Percentiles rank a stretch among this genome's conserved stretches.
These are phyloP conservation scores for Edolisoma coerulescens DNA, from an alignment of 2,113 vertebrate genomes.

Conservation along the genomic window DNA sequence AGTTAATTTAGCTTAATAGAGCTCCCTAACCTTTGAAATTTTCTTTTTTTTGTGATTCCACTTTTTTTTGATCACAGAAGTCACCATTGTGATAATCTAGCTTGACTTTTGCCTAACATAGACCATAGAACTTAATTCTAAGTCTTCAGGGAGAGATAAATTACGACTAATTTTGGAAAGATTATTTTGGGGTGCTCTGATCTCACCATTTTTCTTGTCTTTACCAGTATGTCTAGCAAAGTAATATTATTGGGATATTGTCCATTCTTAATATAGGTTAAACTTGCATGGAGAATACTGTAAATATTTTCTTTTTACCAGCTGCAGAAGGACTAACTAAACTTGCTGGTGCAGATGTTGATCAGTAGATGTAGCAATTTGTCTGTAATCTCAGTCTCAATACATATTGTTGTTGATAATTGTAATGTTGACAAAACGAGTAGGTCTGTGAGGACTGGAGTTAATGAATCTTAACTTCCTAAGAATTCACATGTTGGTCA, in stretches of 20 bases:
- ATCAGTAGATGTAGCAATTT: neutral
- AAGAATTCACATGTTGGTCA: neutral
- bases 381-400: neutral
- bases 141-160: neutral
- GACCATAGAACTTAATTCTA: conserved; percentile 22
- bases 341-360: neutral
- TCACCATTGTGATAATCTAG: conserved; percentile 61
- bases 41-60: neutral
- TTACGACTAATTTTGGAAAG: neutral
- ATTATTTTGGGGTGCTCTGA: neutral
- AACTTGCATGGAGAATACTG: neutral
- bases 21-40: neutral
- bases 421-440: neutral
- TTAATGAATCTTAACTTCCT: neutral
- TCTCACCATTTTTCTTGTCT: neutral
- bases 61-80: conserved; percentile 33
- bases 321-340: neutral
- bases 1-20: neutral
- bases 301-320: neutral
- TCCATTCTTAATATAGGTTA: neutral
- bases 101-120: conserved; percentile 37
- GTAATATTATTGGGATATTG: neutral
- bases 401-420: neutral
- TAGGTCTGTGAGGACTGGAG: neutral
- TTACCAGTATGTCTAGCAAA: neutral